These are phyloP conservation scores for Anastatus disparis DNA, from an alignment of 1,140 invertebrate species.

Conservation along the genomic window DNA sequence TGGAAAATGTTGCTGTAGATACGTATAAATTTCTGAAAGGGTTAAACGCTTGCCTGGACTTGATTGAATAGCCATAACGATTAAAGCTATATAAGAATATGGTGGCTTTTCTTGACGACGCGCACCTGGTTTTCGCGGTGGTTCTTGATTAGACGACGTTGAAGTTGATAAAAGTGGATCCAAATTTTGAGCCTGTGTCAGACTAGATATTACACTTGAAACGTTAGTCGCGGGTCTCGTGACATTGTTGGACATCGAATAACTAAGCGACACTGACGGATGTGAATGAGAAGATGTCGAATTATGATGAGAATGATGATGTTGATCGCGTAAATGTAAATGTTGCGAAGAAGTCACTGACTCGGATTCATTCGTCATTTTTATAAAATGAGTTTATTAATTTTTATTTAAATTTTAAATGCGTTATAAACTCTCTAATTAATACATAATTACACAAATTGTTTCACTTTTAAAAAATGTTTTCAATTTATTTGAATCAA, in stretches of 20 bases:
- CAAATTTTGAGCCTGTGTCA: neutral
- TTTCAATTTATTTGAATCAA: neutral
- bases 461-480: too few relatives aligned
- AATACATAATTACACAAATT: too few relatives aligned
- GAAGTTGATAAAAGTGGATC: neutral
- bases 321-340: neutral
- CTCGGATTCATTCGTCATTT: slow-evolving; percentile 27
- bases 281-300: neutral
- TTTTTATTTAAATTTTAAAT: neutral
- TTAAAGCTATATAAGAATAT: slow-evolving; percentile 96
- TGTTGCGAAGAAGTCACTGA: slow-evolving; percentile 13
- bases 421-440: too few relatives aligned
- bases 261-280: neutral
- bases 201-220: slow-evolving; percentile 1
- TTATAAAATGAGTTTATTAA: neutral
- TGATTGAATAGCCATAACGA: slow-evolving; percentile 96
- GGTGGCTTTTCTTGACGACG: slow-evolving; percentile 94
- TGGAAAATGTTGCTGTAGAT: slow-evolving; percentile 84
- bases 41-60: slow-evolving; percentile 88
- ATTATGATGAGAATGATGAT: neutral
- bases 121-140: slow-evolving; percentile 68
- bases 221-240: neutral
- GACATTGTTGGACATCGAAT: slow-evolving; percentile 5
- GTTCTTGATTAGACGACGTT: slow-evolving; percentile 11
- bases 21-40: slow-evolving; percentile 90